Evolutionary conservation across 2,888 invertebrate genomes (phyloP).

Genomic region (Adelphocoris suturalis): DNA sequence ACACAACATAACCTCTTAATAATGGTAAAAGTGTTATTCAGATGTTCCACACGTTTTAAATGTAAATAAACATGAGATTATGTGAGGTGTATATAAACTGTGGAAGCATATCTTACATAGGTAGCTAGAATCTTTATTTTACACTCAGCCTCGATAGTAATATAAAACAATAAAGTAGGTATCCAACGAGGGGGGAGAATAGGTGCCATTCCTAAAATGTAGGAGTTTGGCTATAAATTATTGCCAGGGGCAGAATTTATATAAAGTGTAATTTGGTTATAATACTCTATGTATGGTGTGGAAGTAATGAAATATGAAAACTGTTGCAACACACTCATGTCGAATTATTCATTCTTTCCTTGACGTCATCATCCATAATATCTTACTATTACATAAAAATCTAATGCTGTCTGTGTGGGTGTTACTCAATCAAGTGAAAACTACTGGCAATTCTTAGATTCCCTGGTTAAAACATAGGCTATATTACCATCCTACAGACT

Average conservation of each 20-base stretch:
- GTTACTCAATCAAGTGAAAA: too few species aligned
- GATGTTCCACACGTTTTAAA: background rate
- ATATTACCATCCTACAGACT: too few species aligned
- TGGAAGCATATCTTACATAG: too few species aligned
- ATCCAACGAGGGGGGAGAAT: background rate
- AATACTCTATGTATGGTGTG: conserved; percentile 28
- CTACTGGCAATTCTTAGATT: too few species aligned
- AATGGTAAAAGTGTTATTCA: background rate
- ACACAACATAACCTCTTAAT: too few species aligned
- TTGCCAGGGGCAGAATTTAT: background rate
- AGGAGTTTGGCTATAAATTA: background rate
- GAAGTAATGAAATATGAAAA: conserved; percentile 32
- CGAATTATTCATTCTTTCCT: background rate
- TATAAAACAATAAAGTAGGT: background rate
- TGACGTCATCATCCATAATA: background rate
- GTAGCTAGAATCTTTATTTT: background rate
- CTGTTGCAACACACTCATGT: conserved; percentile 1
- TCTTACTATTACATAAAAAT: too few species aligned
- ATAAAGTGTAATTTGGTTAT: conserved; percentile 21
- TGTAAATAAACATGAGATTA: background rate
- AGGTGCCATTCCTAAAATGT: background rate
- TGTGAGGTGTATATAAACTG: background rate
- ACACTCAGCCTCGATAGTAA: background rate
- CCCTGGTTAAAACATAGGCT: too few species aligned
- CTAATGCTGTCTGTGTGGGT: too few species aligned